A percentile compares a stretch with the other conserved stretches of the same genome.
Evolutionary conservation across 1,140 invertebrate species (phyloP).

Genomic region (Penaeus vannamei): DNA sequence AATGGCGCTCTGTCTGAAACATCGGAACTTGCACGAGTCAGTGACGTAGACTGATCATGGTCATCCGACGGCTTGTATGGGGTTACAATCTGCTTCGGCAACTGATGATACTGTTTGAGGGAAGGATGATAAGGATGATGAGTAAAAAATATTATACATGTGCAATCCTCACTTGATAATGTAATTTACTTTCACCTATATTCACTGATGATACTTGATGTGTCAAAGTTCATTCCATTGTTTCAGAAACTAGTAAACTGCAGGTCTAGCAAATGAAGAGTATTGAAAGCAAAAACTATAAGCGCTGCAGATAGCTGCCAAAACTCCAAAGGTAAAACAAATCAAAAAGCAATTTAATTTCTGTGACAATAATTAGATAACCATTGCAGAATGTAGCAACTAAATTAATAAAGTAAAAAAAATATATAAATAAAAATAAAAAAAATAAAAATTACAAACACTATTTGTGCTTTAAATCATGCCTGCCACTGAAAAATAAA

Average conservation of each 20-base stretch:
- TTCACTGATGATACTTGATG: no score
- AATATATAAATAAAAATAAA: no score
- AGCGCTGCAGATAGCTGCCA: no score
- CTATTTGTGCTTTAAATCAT: no score
- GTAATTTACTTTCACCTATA: no score
- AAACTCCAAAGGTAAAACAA: constrained; percentile 58
- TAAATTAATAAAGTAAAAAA: neutral
- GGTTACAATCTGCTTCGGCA: constrained; percentile 88
- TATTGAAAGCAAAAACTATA: no score
- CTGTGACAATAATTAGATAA: neutral
- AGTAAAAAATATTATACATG: no score
- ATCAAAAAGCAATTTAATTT: neutral
- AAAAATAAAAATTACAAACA: neutral
- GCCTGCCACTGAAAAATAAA: neutral
- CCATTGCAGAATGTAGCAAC: neutral
- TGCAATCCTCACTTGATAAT: no score
- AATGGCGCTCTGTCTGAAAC: constrained; percentile 72
- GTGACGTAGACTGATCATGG: constrained; percentile 55
- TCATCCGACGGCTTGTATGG: constrained; percentile 82
- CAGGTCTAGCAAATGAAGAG: no score
- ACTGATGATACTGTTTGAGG: constrained; percentile 78
- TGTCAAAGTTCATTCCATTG: no score
- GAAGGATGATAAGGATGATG: constrained; percentile 29
- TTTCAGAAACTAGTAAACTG: no score
- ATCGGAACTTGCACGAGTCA: constrained; percentile 70